Conservation (phyloP, 2,797 vertebrate species). For the Chelon auratus region DNA sequence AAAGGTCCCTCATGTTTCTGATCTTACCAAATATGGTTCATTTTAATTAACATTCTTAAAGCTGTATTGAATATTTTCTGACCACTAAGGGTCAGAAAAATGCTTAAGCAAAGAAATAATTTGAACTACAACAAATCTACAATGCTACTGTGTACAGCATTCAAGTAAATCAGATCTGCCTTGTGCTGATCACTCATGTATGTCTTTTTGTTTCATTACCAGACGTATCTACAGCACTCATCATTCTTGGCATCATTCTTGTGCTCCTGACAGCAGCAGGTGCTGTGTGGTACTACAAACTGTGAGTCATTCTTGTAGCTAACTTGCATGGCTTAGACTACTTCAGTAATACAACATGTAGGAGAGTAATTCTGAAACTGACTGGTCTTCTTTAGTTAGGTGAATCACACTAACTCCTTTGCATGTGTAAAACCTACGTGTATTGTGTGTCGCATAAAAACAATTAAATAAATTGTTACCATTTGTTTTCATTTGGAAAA, state of each 20-base stretch:
- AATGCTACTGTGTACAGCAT: neutral
- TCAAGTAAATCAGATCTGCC: neutral
- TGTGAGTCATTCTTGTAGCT: conserved; percentile 61
- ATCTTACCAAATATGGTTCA: neutral
- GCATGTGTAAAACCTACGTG: neutral
- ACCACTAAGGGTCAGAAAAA: neutral
- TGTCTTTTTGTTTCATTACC: conserved; percentile 5
- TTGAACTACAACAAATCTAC: neutral
- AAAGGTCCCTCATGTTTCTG: no score
- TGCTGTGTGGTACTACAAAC: conserved; percentile 64
- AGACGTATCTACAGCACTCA: conserved; percentile 55
- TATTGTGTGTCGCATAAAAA: no score
- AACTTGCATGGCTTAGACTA: neutral
- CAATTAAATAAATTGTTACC: no score
- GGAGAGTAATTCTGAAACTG: neutral
- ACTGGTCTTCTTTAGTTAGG: neutral
- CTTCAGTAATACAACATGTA: neutral
- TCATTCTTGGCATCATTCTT: conserved; percentile 45
- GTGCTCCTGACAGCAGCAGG: conserved; percentile 56
- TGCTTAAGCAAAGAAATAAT: no score
- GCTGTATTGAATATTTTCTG: neutral
- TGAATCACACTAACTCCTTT: neutral
- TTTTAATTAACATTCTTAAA: neutral
- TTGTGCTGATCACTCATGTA: neutral
- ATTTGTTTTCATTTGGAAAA: conserved; percentile 11